These are phyloP conservation scores for Chiridota heheva DNA, from an alignment of 35 echinoderm and acorn worm genomes.

Conservation along the genomic window DNA sequence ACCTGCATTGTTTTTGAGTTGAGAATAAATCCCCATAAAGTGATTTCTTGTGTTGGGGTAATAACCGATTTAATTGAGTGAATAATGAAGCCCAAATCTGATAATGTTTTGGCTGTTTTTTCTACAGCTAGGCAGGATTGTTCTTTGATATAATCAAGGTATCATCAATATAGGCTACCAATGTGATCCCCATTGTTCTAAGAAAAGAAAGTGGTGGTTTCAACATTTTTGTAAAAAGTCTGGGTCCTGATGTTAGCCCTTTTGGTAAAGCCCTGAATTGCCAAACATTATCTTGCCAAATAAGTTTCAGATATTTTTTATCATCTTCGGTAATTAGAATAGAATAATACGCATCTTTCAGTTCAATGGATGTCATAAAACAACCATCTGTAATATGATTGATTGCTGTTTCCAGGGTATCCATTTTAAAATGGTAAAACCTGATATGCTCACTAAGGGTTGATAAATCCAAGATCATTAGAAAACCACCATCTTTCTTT, in stretches of 20 bases:
- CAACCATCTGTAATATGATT: constrained; percentile 3
- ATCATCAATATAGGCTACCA: constrained; percentile 40
- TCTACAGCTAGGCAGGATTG: constrained; percentile 10
- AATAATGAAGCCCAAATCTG: constrained; percentile 63
- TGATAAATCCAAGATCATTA: constrained; percentile 9
- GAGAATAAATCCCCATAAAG: constrained; percentile 67
- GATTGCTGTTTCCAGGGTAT: constrained; percentile 22
- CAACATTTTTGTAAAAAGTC: constrained; percentile 27
- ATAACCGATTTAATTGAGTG: constrained; percentile 64
- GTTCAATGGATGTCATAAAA: constrained; percentile 55
- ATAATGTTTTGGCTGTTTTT: constrained; percentile 44
- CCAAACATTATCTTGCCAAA: constrained; percentile 8
- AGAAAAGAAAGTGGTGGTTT: constrained; percentile 22
- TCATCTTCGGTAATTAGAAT: constrained; percentile 15
- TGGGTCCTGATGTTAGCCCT: constrained; percentile 1
- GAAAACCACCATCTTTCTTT: constrained; percentile 29
- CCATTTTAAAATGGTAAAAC: constrained; percentile 38
- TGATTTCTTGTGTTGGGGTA: constrained; percentile 49
- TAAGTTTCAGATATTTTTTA: constrained; percentile 24
- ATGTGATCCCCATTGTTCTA: constrained; percentile 15
- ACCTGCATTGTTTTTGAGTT: constrained; percentile 41
- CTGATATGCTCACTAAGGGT: constrained; percentile 2
- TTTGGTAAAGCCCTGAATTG: constrained; percentile 4
- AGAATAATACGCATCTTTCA: constrained; percentile 35
- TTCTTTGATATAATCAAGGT: constrained; percentile 14